Conservation (phyloP, 1,140 invertebrate genomes). For the Brachionus angularis region DNA sequence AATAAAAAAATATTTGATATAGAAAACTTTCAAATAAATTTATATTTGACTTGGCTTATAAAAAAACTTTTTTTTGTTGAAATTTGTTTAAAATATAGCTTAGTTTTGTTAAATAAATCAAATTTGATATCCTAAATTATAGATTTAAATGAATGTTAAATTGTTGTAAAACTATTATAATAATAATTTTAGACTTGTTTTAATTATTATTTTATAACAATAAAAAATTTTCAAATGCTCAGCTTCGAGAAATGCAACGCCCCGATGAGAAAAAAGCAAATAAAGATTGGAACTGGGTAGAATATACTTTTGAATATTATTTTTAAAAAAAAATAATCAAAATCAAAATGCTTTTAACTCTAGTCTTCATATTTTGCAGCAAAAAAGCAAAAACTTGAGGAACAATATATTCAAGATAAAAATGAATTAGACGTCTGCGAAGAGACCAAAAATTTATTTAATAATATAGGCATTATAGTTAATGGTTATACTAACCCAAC, state of each 20-base stretch:
- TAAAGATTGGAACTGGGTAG: conserved; percentile 16
- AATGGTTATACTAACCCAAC: conserved; percentile 40
- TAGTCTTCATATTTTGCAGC: conserved; percentile 33
- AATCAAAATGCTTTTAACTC: too few species aligned
- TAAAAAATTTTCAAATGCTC: too few species aligned
- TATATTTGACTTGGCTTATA: too few species aligned
- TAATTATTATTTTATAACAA: background rate
- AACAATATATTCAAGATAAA: conserved; percentile 10
- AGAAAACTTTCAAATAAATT: too few species aligned
- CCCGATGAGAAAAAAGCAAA: conserved; percentile 30
- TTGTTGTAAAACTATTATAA: background rate
- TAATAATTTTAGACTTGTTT: background rate
- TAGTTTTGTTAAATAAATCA: too few species aligned
- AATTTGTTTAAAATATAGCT: too few species aligned
- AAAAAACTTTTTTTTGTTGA: too few species aligned
- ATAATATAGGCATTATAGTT: conserved; percentile 27
- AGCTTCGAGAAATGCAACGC: conserved; percentile 21
- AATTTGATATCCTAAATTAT: too few species aligned
- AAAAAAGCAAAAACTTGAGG: conserved; percentile 34
- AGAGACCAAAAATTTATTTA: conserved; percentile 20
- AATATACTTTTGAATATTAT: too few species aligned
- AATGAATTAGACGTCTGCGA: background rate
- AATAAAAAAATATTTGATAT: too few species aligned
- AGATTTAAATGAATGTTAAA: too few species aligned
- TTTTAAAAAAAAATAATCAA: too few species aligned